phyloP scores from a whole-genome alignment of 2,888 invertebrate genomes.

The Pammene fasciana region DNA sequence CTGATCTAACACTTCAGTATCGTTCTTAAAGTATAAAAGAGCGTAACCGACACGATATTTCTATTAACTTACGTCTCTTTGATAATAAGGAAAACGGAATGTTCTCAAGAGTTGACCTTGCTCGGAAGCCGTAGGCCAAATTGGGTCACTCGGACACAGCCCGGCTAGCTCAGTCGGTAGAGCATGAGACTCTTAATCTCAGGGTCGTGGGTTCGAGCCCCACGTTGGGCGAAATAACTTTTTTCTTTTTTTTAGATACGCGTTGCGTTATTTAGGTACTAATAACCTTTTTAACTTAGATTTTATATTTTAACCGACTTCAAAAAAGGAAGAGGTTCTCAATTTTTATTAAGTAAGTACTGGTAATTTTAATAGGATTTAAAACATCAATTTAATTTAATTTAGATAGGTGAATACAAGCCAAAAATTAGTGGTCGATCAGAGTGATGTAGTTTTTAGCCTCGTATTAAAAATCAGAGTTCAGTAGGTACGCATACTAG shows the following conservation, averaged over 20 bases:
- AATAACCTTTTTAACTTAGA: no score
- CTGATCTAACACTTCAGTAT: not conserved
- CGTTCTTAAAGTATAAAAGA: not conserved
- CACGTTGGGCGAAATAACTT: constrained; percentile 77
- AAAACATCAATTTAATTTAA: no score
- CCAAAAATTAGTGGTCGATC: no score
- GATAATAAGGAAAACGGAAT: not conserved
- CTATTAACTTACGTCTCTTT: not conserved
- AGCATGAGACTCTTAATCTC: constrained; percentile 85
- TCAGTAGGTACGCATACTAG: no score
- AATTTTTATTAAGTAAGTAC: no score
- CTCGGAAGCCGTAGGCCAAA: constrained; percentile 30
- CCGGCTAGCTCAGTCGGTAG: constrained; percentile 79
- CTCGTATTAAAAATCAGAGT: no score
- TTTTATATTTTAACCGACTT: no score
- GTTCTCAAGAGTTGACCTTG: constrained; percentile 40
- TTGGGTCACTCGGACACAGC: constrained; percentile 41
- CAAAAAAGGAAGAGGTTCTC: no score
- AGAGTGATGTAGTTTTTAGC: no score
- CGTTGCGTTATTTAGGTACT: no score
- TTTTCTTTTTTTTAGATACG: not conserved
- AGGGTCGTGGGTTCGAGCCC: constrained; percentile 85
- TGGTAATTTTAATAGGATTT: no score
- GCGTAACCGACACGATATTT: not conserved
- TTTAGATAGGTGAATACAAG: no score